These are phyloP conservation scores for Strigamia transsilvanica DNA, from an alignment of 2,888 invertebrate genomes.

Conservation along the genomic window DNA sequence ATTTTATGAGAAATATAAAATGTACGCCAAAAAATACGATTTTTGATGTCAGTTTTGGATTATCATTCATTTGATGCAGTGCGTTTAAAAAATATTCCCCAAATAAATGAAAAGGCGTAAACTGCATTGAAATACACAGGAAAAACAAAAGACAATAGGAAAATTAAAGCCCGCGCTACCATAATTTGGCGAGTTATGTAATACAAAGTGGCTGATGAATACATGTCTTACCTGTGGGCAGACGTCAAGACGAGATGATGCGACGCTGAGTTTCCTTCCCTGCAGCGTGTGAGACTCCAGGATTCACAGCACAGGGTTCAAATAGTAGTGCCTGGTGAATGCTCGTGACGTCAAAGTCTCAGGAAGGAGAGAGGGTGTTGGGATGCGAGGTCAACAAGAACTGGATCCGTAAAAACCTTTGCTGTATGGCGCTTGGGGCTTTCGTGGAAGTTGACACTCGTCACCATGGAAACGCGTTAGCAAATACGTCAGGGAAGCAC, in stretches of 20 bases:
- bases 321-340: conserved; percentile 30
- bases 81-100: background rate
- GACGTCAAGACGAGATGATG: background rate
- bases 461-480: background rate
- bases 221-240: conserved; percentile 23
- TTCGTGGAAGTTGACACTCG: conserved; percentile 13
- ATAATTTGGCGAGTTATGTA: background rate
- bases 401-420: conserved; percentile 6
- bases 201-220: background rate
- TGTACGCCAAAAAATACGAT: background rate
- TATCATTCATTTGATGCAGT: background rate
- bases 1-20: background rate
- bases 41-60: background rate
- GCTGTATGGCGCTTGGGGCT: background rate
- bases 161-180: background rate
- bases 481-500: background rate
- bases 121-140: background rate
- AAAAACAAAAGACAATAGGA: background rate
- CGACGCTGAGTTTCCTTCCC: conserved; percentile 14
- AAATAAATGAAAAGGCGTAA: background rate
- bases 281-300: conserved; percentile 11
- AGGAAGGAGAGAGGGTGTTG: background rate
- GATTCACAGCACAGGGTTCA: background rate
- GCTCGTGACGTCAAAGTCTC: conserved; percentile 26
- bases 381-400: conserved; percentile 9